phyloP scores from a whole-genome alignment of 2,113 vertebrate species.

The Desmodus rotundus region DNA sequence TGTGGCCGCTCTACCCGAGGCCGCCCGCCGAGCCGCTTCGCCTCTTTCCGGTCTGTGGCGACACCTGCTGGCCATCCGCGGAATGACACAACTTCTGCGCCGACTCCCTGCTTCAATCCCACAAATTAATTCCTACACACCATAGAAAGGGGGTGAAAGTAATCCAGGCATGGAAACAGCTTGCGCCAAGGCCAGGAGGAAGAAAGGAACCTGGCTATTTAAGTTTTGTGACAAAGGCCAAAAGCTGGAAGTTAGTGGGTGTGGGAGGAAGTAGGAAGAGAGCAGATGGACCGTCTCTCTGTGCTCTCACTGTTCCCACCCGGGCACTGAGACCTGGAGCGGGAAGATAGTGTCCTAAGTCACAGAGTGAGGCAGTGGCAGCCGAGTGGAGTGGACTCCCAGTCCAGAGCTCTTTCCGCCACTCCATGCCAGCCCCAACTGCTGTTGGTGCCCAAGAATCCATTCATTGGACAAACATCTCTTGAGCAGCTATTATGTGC shows the following conservation, averaged over 20 bases:
- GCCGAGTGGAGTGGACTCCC: neutral
- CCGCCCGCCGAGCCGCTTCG: accelerated
- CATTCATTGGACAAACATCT: neutral
- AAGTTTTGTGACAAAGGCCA: neutral
- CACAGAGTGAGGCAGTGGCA: neutral
- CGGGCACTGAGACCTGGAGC: neutral
- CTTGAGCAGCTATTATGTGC: neutral
- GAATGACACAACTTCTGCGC: neutral
- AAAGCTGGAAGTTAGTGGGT: neutral
- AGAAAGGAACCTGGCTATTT: neutral
- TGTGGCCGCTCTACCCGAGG: neutral
- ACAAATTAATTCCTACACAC: accelerated
- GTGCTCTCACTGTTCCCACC: neutral
- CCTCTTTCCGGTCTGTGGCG: constrained; percentile 72
- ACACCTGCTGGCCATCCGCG: constrained; percentile 68
- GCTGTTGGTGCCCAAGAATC: neutral
- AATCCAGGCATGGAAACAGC: neutral
- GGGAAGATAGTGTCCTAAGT: neutral
- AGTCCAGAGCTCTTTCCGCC: neutral
- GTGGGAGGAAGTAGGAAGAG: neutral
- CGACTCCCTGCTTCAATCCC: accelerated
- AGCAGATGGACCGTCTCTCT: neutral
- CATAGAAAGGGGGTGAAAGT: too few species aligned
- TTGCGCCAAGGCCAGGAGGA: neutral
- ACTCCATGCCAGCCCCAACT: neutral